These are phyloP conservation scores for Artibeus lituratus DNA, from an alignment of 2,797 vertebrate genomes.

Conservation along the genomic window DNA sequence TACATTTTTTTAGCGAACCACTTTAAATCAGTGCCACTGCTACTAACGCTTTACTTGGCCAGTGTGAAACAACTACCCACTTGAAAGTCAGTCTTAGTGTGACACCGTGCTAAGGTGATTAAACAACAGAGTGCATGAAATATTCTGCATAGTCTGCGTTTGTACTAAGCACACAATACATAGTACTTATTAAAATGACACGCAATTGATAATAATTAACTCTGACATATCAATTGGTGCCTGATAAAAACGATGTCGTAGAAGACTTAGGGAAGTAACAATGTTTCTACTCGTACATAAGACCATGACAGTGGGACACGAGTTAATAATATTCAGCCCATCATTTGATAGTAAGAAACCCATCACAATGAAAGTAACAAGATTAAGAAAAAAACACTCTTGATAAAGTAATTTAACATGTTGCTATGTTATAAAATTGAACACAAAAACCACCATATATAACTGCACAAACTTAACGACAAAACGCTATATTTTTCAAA, in stretches of 20 bases:
- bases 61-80: not conserved
- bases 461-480: not conserved
- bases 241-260: constrained; percentile 1
- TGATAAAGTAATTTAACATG: not conserved
- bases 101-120: not conserved
- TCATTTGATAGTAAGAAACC: constrained; percentile 4
- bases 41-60: not conserved
- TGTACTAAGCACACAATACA: not conserved
- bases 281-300: not conserved
- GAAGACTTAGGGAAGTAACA: not conserved
- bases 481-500: constrained; percentile 14
- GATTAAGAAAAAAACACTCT: not conserved
- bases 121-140: not conserved
- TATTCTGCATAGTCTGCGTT: not conserved
- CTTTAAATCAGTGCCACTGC: not conserved
- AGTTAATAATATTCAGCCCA: not conserved
- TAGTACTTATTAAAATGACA: not conserved
- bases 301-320: not conserved
- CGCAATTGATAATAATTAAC: not conserved
- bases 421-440: not conserved
- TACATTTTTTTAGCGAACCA: not conserved
- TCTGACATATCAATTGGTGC: not conserved
- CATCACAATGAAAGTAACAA: not conserved
- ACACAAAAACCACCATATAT: not conserved
- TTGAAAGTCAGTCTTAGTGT: not conserved